Percentiles rank a stretch among this genome's conserved stretches.
These are phyloP conservation scores for Mesaphorura yosii DNA, from an alignment of 1,140 invertebrate species.

Conservation along the genomic window DNA sequence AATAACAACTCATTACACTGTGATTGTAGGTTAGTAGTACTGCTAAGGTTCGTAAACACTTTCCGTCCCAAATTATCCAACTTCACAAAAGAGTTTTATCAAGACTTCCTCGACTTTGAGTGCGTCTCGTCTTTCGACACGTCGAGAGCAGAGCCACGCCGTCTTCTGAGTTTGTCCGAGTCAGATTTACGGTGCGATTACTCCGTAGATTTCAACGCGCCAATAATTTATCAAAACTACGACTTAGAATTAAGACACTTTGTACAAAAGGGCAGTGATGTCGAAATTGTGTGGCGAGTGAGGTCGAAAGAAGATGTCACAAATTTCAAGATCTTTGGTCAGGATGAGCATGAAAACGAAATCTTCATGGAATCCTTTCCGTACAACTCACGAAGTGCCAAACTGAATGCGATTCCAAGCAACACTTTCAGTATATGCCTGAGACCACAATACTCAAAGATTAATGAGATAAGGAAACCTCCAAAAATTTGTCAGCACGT, in stretches of 20 bases:
- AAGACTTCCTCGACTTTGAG: conserved; percentile 21
- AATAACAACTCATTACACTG: conserved; percentile 19
- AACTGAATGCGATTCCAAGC: conserved; percentile 5
- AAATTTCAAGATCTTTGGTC: conserved; percentile 12
- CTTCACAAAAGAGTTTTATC: conserved; percentile 19
- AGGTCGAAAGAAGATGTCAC: conserved; percentile 27
- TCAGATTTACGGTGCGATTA: conserved; percentile 21
- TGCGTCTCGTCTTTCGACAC: conserved; percentile 5
- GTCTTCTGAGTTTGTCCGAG: conserved; percentile 14
- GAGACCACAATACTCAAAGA: conserved; percentile 6
- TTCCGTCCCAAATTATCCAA: conserved; percentile 25
- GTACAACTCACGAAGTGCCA: conserved; percentile 20
- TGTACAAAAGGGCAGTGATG: conserved; percentile 1
- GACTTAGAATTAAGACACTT: conserved; percentile 26
- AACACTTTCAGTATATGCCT: conserved; percentile 8
- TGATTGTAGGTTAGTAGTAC: conserved; percentile 27
- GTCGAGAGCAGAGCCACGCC: neutral
- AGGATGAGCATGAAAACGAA: neutral
- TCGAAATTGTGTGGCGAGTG: conserved; percentile 27
- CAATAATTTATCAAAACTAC: conserved; percentile 17
- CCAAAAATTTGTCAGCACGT: conserved; percentile 20
- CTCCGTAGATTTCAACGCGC: conserved; percentile 21
- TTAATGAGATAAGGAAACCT: neutral
- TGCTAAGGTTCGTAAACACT: conserved; percentile 21
- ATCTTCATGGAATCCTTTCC: conserved; percentile 5